Percentiles rank a stretch among this genome's conserved stretches.
Evolutionary conservation across 2,797 vertebrate species (phyloP).

Genomic region (Gallirallus australis): DNA sequence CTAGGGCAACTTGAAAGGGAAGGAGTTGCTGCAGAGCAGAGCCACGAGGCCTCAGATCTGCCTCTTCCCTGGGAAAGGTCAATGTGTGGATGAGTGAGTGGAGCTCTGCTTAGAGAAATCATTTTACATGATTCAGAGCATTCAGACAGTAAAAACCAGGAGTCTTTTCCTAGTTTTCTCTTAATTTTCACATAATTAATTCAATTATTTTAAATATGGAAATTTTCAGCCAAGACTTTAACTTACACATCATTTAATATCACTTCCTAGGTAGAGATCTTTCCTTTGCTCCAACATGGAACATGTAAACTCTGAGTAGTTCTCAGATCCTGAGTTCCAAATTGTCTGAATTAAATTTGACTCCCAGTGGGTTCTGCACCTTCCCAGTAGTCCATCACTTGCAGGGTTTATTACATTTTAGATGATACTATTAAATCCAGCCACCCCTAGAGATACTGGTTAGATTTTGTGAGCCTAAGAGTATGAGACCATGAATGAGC

Average conservation of each 20-base stretch:
- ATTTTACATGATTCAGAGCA: not conserved
- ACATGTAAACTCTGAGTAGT: not conserved
- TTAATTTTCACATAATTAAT: not conserved
- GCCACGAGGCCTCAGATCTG: not conserved
- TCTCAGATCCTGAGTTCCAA: slow-evolving; percentile 61
- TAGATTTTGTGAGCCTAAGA: not conserved
- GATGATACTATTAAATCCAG: slow-evolving; percentile 50
- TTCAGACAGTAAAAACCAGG: not conserved
- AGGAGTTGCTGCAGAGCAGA: not conserved
- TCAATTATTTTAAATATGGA: not conserved
- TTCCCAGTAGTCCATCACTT: slow-evolving; percentile 66
- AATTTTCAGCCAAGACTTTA: not conserved
- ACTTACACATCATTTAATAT: not conserved
- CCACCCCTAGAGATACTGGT: not conserved
- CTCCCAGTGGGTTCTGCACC: slow-evolving; percentile 37
- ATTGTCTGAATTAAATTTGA: slow-evolving; percentile 69
- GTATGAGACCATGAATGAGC: not conserved
- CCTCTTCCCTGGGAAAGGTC: not conserved
- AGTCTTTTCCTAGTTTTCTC: not conserved
- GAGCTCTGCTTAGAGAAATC: not conserved
- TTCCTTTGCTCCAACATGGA: not conserved
- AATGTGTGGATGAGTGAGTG: not conserved
- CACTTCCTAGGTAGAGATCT: not conserved
- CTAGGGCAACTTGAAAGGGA: not conserved
- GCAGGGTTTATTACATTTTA: slow-evolving; percentile 59